A percentile compares a stretch with the other conserved stretches of the same genome.
These are phyloP conservation scores for Cyclina sinensis DNA, from an alignment of 1,140 invertebrate species.

Conservation along the genomic window DNA sequence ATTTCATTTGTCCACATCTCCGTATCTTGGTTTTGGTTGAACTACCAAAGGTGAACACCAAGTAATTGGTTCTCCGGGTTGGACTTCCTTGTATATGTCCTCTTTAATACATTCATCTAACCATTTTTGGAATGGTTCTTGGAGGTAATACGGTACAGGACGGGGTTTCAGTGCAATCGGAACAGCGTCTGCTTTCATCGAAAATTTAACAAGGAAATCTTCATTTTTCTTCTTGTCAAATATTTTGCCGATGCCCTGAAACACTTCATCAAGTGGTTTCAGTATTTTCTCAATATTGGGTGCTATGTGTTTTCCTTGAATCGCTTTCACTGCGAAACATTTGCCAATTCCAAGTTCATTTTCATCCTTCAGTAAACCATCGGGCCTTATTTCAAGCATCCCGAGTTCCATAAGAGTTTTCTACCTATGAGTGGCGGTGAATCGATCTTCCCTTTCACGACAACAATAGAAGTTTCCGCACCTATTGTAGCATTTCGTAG, in stretches of 20 bases:
- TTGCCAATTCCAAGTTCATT: background rate
- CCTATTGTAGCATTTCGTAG: background rate
- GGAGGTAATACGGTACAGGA: slow-evolving; percentile 3
- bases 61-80: slow-evolving; percentile 20
- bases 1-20: slow-evolving; percentile 27
- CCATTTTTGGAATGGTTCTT: slow-evolving; percentile 1
- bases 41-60: slow-evolving; percentile 32
- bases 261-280: background rate
- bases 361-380: background rate
- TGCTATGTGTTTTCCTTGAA: background rate
- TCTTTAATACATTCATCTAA: too few species aligned
- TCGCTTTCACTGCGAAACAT: background rate
- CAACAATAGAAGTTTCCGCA: background rate
- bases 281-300: background rate
- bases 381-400: background rate
- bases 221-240: background rate
- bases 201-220: slow-evolving; percentile 12
- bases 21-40: slow-evolving; percentile 40
- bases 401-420: background rate
- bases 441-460: background rate
- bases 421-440: background rate
- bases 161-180: slow-evolving; percentile 27
- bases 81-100: slow-evolving; percentile 1
- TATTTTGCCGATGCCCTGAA: background rate
- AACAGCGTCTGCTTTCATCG: slow-evolving; percentile 19